phyloP scores from a whole-genome alignment of 1,140 invertebrate species.

The Brachionus angularis region DNA sequence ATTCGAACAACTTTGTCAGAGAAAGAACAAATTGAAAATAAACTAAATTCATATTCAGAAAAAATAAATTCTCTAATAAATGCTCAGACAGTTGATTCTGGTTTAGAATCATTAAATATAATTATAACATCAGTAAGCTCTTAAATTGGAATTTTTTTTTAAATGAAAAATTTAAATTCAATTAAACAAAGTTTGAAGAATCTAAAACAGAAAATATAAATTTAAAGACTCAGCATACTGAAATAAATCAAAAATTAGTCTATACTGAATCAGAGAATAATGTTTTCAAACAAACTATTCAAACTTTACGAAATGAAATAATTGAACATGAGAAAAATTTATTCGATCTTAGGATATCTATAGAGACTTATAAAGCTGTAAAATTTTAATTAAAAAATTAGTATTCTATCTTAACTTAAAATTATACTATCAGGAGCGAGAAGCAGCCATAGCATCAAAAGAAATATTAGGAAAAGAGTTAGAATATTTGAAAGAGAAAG shows the following conservation, averaged over 20 bases:
- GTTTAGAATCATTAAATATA: not conserved
- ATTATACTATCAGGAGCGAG: slow-evolving; percentile 54
- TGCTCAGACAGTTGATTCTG: not conserved
- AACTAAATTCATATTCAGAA: too few species aligned
- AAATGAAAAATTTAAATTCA: slow-evolving; percentile 46
- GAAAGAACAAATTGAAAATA: too few species aligned
- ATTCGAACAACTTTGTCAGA: too few species aligned
- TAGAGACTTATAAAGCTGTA: slow-evolving; percentile 52
- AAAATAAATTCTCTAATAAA: too few species aligned
- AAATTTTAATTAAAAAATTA: slow-evolving; percentile 47
- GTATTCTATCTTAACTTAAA: slow-evolving; percentile 38
- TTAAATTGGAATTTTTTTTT: not conserved
- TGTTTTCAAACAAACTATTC: slow-evolving; percentile 53
- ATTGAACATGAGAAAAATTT: slow-evolving; percentile 52
- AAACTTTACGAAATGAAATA: slow-evolving; percentile 52
- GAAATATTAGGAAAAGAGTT: slow-evolving; percentile 51
- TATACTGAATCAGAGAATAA: slow-evolving; percentile 55
- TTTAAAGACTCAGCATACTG: slow-evolving; percentile 14
- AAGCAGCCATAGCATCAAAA: slow-evolving; percentile 49
- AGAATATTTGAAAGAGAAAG: slow-evolving; percentile 50
- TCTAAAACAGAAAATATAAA: slow-evolving; percentile 42
- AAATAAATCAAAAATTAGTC: slow-evolving; percentile 36
- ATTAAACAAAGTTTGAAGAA: not conserved
- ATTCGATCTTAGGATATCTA: slow-evolving; percentile 54
- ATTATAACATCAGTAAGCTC: not conserved